phyloP scores from a whole-genome alignment of 2,113 vertebrate species.

The Turdus rufiventris region DNA sequence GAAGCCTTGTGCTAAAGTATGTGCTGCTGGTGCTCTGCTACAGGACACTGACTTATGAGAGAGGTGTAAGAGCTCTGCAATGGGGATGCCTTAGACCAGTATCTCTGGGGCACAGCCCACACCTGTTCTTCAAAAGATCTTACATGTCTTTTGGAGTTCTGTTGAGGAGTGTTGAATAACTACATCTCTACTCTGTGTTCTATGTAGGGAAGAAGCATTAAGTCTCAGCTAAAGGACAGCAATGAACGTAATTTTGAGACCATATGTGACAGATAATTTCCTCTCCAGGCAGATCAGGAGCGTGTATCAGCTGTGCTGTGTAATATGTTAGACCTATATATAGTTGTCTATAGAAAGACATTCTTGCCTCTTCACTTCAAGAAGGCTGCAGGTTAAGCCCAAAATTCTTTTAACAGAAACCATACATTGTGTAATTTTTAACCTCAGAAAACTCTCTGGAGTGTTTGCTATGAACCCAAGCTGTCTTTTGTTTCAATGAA shows the following conservation, averaged over 20 bases:
- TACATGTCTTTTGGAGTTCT: not conserved
- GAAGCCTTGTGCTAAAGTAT: not conserved
- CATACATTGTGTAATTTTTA: not conserved
- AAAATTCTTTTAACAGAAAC: not conserved
- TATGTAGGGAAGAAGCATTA: not conserved
- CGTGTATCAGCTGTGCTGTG: not conserved
- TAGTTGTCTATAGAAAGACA: not conserved
- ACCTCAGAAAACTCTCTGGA: not conserved
- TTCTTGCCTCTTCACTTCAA: not conserved
- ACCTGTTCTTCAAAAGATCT: not conserved
- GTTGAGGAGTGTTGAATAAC: not conserved
- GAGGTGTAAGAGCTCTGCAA: not conserved
- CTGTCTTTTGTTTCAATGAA: not conserved
- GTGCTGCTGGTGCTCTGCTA: not conserved
- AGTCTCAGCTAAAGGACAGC: not conserved
- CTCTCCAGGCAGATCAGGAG: not conserved
- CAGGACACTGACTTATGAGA: not conserved
- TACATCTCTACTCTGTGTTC: not conserved
- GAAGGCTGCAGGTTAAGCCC: not conserved
- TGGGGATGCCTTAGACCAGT: not conserved
- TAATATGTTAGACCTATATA: not conserved
- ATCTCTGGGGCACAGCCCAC: not conserved
- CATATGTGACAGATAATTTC: not conserved
- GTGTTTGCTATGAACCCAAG: not conserved
- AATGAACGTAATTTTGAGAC: not conserved